Percentiles rank a stretch among this genome's conserved stretches.
Evolutionary conservation across 2,888 invertebrate genomes (phyloP).

Genomic region (Branchellion lobata): DNA sequence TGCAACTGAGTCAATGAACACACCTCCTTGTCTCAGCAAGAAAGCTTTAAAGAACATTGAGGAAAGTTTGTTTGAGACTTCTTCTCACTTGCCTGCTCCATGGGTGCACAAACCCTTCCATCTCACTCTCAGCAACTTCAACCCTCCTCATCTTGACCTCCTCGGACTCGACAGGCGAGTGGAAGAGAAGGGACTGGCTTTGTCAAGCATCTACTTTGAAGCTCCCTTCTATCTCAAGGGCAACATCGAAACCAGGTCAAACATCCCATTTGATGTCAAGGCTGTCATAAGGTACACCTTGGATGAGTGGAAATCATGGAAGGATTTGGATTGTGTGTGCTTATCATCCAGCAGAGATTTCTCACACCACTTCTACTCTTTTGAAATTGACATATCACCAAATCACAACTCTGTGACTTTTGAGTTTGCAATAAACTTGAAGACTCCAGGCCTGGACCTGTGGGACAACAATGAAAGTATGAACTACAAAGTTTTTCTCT

Average conservation of each 20-base stretch:
- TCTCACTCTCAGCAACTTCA: constrained; percentile 15
- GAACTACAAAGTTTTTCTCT: constrained; percentile 20
- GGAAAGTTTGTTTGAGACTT: background rate
- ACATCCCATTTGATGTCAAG: background rate
- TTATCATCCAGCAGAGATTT: background rate
- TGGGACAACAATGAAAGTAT: constrained; percentile 20
- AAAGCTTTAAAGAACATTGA: constrained; percentile 23
- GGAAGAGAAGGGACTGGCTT: background rate
- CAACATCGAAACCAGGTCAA: background rate
- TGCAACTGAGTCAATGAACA: constrained; percentile 20
- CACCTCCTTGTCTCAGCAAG: background rate
- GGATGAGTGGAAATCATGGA: background rate
- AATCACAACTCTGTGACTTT: background rate
- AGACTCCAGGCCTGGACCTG: background rate
- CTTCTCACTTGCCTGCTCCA: background rate
- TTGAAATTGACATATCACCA: constrained; percentile 2
- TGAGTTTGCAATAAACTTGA: constrained; percentile 21
- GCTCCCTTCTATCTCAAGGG: background rate
- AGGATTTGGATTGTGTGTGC: constrained; percentile 2
- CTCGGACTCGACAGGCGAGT: constrained; percentile 20
- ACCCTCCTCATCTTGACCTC: constrained; percentile 1
- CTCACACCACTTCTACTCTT: background rate
- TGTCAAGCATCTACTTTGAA: constrained; percentile 12
- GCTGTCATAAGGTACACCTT: background rate
- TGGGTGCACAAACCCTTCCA: background rate